Evolutionary conservation across 2,888 invertebrate genomes (phyloP), one percentile per base, ranked within the genome.

Genomic region (Archips crataeganus): DNA sequence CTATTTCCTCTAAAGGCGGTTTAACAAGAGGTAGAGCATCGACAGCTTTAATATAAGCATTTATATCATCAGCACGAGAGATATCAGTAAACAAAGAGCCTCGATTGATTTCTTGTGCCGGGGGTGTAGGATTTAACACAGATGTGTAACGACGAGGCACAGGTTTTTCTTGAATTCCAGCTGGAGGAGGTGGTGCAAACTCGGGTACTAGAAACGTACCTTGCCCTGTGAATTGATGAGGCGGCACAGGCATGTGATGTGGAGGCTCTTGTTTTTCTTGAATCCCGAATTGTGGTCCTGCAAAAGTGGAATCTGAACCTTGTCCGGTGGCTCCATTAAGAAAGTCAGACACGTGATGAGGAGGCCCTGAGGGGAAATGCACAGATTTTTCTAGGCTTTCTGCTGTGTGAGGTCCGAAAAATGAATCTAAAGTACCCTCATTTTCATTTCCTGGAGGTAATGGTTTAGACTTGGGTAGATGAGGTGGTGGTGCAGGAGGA

Each of bases 21-120:
- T 47, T 63, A 9, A 47, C 62, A 8, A 67, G 47, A 45, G 72
- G 61, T 3, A 73, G 32, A 42, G 42, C 70, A 49, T 78, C 76
- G 11, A 79, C 57, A 1, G 77, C 45, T 71, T 80, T 75, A 4
- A 84, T 65, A 71, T 79, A 81, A 60, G 79, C 75, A 72, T 79
- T 79, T 3, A 84, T 78, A 57, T 78, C 71, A 23, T 79, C 77
- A 54, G 73, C 79, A 64, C 77, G 74, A 13, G 77, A 75, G 47
- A 85, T 79, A 75, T 85, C 79, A 49, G 85, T 85, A 51, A 77
- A 77, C 34, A 82, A 76, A 8, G 75, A 77, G 4, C 61, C 45
- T 32, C 72, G 15, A 36, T 39, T 39, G 39, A 5, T 39, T 39
- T 39, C 39, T 39, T 4, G 39, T 39, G 39, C 39, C 4, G 5